Evolutionary conservation across 1,140 invertebrate species (phyloP).

Genomic region (Pogonomyrmex californicus): DNA sequence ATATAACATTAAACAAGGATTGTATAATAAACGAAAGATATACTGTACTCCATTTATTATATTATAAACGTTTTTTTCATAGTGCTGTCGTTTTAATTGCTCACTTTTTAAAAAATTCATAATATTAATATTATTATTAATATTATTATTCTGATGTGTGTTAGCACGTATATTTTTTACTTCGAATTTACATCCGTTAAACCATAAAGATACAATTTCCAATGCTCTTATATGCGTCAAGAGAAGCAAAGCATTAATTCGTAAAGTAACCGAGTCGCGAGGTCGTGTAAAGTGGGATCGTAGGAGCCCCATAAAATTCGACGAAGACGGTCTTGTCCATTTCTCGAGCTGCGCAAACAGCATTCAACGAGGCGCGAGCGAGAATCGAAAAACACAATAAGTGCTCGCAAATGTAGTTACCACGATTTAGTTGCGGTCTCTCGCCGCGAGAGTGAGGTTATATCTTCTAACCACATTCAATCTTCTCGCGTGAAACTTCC

Average conservation of each 20-base stretch:
- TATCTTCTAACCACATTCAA: constrained; percentile 6
- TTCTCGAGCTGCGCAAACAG: constrained; percentile 38
- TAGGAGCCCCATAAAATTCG: constrained; percentile 4
- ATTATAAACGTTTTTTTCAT: neutral
- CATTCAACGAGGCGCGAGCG: constrained; percentile 12
- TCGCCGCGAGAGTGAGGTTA: constrained; percentile 45
- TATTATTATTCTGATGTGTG: neutral
- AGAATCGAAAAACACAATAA: constrained; percentile 62
- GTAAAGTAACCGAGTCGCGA: neutral
- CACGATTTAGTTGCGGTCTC: constrained; percentile 62
- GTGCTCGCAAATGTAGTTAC: constrained; percentile 66
- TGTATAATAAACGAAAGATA: neutral
- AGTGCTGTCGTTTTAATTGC: neutral
- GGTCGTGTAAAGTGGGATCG: constrained; percentile 7
- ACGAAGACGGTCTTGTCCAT: constrained; percentile 35
- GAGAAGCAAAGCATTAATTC: neutral
- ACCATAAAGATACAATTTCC: neutral
- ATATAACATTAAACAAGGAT: too few relatives aligned
- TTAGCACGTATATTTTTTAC: neutral
- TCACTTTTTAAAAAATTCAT: neutral
- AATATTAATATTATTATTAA: neutral
- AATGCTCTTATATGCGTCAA: neutral
- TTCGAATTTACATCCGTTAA: neutral
- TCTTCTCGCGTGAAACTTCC: constrained; percentile 44
- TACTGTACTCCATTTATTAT: neutral